These are phyloP conservation scores for Hiodon alosoides DNA, from an alignment of 2,113 vertebrate genomes.

Conservation along the genomic window DNA sequence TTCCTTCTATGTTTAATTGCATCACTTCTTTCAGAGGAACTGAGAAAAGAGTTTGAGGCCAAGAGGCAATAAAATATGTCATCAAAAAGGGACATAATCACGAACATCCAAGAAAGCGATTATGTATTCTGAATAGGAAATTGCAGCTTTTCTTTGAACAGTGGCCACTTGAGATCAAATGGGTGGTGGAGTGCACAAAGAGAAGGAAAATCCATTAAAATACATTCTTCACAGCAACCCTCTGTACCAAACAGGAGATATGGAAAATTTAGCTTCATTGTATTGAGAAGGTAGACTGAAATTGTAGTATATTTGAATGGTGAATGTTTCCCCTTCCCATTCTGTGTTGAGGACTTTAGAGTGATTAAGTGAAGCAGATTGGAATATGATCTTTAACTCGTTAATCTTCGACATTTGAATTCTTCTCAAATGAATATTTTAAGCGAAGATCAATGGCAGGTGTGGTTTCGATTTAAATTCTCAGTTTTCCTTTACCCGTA, in stretches of 20 bases:
- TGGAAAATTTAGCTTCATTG: constrained; percentile 13
- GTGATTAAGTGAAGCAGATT: neutral
- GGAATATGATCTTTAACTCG: neutral
- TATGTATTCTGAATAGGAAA: constrained; percentile 17
- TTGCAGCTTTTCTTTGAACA: neutral
- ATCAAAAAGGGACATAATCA: constrained; percentile 8
- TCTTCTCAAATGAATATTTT: constrained; percentile 10
- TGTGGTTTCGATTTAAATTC: neutral
- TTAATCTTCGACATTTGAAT: constrained; percentile 2
- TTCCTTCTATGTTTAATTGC: constrained; percentile 6
- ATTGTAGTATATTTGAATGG: neutral
- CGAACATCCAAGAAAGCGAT: constrained; percentile 12
- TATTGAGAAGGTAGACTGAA: neutral
- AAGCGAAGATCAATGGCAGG: neutral
- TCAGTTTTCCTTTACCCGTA: neutral
- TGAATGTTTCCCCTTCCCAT: neutral
- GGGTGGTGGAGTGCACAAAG: constrained; percentile 8
- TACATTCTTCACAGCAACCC: neutral
- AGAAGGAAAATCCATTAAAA: constrained; percentile 18
- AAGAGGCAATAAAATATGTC: constrained; percentile 14
- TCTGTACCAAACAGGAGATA: constrained; percentile 10
- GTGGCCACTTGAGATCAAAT: constrained; percentile 19
- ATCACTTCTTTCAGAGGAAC: constrained; percentile 1
- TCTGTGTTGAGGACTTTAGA: constrained; percentile 8
- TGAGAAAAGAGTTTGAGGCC: neutral